phyloP scores from a whole-genome alignment of 35 echinoderm and acorn worm species.

The Ophiothrix spiculata region DNA sequence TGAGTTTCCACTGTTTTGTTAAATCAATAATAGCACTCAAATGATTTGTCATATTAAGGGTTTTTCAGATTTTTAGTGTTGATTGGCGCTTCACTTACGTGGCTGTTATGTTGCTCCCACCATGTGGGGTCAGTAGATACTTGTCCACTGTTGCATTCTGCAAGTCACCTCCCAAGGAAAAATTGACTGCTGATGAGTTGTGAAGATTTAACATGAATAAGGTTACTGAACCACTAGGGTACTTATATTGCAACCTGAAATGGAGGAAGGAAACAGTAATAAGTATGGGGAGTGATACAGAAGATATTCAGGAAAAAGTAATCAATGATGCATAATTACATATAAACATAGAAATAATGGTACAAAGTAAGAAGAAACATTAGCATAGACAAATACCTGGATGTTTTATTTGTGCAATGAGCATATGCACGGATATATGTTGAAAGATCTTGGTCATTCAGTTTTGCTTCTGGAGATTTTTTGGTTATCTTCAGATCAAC shows the following conservation, averaged over 20 bases:
- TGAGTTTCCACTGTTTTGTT: too few species aligned
- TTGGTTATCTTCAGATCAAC: background rate
- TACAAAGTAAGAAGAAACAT: too few species aligned
- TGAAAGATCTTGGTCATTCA: background rate
- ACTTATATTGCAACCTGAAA: too few species aligned
- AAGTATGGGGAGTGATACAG: too few species aligned
- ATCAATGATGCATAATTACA: too few species aligned
- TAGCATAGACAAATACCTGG: too few species aligned
- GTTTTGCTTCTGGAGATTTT: background rate
- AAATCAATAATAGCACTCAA: too few species aligned
- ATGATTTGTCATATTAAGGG: too few species aligned
- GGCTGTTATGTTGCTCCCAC: background rate
- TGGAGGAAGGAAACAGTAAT: too few species aligned
- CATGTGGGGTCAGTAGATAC: constrained; percentile 23
- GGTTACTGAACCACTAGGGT: constrained; percentile 22
- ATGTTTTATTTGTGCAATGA: constrained; percentile 30
- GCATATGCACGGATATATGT: constrained; percentile 32
- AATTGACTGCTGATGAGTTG: background rate
- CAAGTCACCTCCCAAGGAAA: background rate
- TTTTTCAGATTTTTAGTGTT: too few species aligned
- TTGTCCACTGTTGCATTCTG: background rate
- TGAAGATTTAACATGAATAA: constrained; percentile 20
- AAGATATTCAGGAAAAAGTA: too few species aligned
- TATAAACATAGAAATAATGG: too few species aligned
- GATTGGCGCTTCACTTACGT: background rate